phyloP scores from a whole-genome alignment of 2,888 invertebrate genomes.

The Holacanthella duospinosa region DNA sequence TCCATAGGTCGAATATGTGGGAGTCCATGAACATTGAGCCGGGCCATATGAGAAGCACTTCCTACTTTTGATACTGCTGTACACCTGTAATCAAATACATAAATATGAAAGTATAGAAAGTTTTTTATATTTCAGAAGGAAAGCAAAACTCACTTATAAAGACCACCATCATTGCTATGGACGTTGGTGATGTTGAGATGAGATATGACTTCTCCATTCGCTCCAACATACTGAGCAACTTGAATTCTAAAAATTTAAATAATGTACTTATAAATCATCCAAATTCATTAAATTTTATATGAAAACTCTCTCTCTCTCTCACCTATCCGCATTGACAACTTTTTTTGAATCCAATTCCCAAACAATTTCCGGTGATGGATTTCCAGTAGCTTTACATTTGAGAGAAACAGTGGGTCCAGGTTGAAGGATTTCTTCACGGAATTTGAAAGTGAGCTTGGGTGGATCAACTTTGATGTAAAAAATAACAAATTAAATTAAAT shows the following conservation, averaged over 20 bases:
- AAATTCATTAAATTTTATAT: not conserved
- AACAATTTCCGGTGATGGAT: conserved; percentile 84
- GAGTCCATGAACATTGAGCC: conserved; percentile 78
- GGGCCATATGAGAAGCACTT: conserved; percentile 69
- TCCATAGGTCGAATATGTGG: conserved; percentile 86
- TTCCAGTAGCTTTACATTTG: conserved; percentile 86
- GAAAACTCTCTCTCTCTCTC: conserved; percentile 18
- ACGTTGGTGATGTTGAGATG: conserved; percentile 80
- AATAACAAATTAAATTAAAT: not conserved
- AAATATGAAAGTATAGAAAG: not conserved
- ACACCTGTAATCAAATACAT: conserved; percentile 45
- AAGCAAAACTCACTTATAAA: conserved; percentile 52
- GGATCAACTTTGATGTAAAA: conserved; percentile 58
- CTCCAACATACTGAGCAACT: conserved; percentile 42
- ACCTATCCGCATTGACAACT: conserved; percentile 60
- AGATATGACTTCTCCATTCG: conserved; percentile 66
- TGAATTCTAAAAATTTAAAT: conserved; percentile 38
- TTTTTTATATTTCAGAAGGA: not conserved
- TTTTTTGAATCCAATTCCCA: conserved; percentile 85
- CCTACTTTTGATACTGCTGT: conserved; percentile 71
- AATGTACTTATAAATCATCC: not conserved
- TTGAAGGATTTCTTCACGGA: conserved; percentile 77
- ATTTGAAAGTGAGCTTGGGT: conserved; percentile 74
- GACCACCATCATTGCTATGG: conserved; percentile 81
- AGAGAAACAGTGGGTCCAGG: conserved; percentile 80